phyloP scores from a whole-genome alignment of 2,888 invertebrate species.

The Limulus polyphemus region DNA sequence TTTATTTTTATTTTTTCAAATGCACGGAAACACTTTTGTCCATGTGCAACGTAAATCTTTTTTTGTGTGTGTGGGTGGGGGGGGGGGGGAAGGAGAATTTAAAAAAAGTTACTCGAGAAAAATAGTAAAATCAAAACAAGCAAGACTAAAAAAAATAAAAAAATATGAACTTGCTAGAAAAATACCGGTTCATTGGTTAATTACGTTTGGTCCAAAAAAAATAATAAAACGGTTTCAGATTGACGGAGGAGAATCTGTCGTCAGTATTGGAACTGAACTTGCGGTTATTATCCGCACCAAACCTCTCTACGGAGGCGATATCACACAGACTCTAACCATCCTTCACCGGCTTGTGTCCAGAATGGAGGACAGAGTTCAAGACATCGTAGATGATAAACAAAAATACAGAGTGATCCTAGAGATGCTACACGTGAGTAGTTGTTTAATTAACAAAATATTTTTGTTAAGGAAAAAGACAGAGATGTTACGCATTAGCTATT shows the following conservation, averaged over 20 bases:
- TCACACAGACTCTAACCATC: constrained; percentile 25
- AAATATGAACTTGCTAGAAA: too few relatives aligned
- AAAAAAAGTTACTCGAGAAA: too few relatives aligned
- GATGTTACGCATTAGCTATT: background rate
- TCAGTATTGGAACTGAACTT: constrained; percentile 31
- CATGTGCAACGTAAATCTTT: too few relatives aligned
- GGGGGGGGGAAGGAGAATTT: too few relatives aligned
- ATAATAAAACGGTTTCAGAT: constrained; percentile 13
- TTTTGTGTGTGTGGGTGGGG: too few relatives aligned
- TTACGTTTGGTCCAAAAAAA: too few relatives aligned
- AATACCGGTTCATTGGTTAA: too few relatives aligned
- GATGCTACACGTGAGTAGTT: constrained; percentile 28
- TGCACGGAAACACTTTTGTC: too few relatives aligned
- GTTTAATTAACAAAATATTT: background rate
- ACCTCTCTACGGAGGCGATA: constrained; percentile 29
- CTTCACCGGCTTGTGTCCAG: constrained; percentile 26
- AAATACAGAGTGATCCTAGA: constrained; percentile 28
- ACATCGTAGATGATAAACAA: constrained; percentile 23
- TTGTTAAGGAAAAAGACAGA: background rate
- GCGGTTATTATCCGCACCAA: constrained; percentile 29
- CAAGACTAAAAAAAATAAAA: too few relatives aligned
- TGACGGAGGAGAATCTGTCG: constrained; percentile 27
- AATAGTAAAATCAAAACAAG: too few relatives aligned
- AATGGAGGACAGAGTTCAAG: constrained; percentile 22
- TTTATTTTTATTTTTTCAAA: too few relatives aligned